Conservation (phyloP, 2,888 invertebrate species). For the Trissoscelio sp. region DNA sequence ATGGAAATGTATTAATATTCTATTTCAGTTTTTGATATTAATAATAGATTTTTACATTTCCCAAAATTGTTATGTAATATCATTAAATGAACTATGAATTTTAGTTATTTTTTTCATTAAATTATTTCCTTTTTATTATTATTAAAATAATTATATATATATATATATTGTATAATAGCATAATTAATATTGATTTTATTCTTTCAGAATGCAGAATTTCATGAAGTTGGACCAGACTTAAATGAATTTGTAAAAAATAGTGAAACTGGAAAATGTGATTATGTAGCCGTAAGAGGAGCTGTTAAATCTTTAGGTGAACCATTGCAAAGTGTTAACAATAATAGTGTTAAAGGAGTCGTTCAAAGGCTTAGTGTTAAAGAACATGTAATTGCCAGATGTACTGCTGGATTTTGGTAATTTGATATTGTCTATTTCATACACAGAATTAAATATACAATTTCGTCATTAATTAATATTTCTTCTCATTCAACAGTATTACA, state of each 20-base stretch:
- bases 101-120: no score
- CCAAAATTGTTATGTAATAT: no score
- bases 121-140: no score
- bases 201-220: slow-evolving; percentile 88
- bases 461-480: no score
- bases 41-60: no score
- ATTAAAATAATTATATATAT: no score
- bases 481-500: no score
- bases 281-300: slow-evolving; percentile 90
- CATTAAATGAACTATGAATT: no score
- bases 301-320: slow-evolving; percentile 91
- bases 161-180: no score
- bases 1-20: no score
- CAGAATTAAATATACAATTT: background rate
- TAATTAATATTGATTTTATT: background rate
- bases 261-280: slow-evolving; percentile 88
- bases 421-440: no score
- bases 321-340: slow-evolving; percentile 89
- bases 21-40: no score
- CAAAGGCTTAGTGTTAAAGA: slow-evolving; percentile 92
- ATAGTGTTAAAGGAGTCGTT: slow-evolving; percentile 90
- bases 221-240: slow-evolving; percentile 87
- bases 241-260: slow-evolving; percentile 86
- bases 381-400: slow-evolving; percentile 92
- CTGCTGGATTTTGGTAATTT: slow-evolving; percentile 91